phyloP scores from a whole-genome alignment of 2,888 invertebrate species.

The Ennomos quercinarius region DNA sequence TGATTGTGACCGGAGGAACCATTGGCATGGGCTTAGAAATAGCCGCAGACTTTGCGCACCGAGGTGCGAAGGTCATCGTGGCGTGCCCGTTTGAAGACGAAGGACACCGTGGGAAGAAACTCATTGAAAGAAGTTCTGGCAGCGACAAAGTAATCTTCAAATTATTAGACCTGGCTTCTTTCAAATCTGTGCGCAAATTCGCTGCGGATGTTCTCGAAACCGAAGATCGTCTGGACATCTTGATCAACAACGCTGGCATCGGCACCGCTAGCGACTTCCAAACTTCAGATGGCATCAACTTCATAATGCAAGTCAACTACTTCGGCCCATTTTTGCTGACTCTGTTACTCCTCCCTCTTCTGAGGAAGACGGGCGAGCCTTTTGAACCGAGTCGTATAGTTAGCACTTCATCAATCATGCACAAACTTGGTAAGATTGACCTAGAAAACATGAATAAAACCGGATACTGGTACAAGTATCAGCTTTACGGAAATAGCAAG shows the following conservation, averaged over 20 bases:
- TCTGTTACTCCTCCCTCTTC: slow-evolving; percentile 92
- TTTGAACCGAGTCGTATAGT: slow-evolving; percentile 90
- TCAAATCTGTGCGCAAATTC: slow-evolving; percentile 92
- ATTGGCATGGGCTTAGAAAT: slow-evolving; percentile 74
- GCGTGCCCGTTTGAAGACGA: slow-evolving; percentile 74
- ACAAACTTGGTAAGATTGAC: slow-evolving; percentile 88
- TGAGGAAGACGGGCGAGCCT: slow-evolving; percentile 83
- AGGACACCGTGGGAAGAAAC: slow-evolving; percentile 77
- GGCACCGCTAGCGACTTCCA: slow-evolving; percentile 85
- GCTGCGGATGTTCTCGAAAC: slow-evolving; percentile 90
- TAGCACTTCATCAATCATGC: slow-evolving; percentile 91
- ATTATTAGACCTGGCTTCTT: slow-evolving; percentile 90
- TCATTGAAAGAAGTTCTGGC: slow-evolving; percentile 87
- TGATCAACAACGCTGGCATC: slow-evolving; percentile 96
- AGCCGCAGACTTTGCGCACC: slow-evolving; percentile 68
- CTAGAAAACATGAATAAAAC: slow-evolving; percentile 88
- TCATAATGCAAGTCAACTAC: slow-evolving; percentile 96
- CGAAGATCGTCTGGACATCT: slow-evolving; percentile 90
- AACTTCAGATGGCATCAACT: slow-evolving; percentile 93
- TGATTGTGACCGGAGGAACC: slow-evolving; percentile 74
- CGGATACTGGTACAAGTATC: slow-evolving; percentile 75
- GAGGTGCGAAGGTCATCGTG: slow-evolving; percentile 73
- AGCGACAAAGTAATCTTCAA: slow-evolving; percentile 89
- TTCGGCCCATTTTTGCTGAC: slow-evolving; percentile 97
- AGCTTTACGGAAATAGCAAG: slow-evolving; percentile 87